Conservation (phyloP, 1,140 invertebrate species). For the Heliothis subflexa region DNA sequence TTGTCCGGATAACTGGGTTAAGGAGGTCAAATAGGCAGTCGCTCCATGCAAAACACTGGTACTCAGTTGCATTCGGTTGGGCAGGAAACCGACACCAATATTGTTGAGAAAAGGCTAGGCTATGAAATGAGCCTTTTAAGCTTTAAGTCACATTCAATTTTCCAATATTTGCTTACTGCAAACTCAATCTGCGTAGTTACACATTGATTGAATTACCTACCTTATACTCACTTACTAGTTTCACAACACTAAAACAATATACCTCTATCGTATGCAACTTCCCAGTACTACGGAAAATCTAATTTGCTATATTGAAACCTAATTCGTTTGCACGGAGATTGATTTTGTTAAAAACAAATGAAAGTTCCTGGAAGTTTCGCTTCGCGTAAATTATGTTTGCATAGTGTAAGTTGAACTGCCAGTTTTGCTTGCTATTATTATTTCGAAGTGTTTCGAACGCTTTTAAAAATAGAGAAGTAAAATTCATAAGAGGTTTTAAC, state of each 20-base stretch:
- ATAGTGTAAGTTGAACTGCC: too few relatives aligned
- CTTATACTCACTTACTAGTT: not conserved
- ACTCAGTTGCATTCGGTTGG: too few relatives aligned
- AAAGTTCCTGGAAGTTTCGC: not conserved
- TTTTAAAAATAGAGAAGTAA: too few relatives aligned
- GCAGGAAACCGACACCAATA: too few relatives aligned
- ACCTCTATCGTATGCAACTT: not conserved
- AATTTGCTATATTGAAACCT: conserved; percentile 1
- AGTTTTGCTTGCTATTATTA: too few relatives aligned
- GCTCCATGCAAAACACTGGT: too few relatives aligned
- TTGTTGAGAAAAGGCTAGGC: too few relatives aligned
- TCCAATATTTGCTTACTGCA: not conserved
- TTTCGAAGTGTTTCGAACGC: too few relatives aligned
- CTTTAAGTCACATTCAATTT: not conserved
- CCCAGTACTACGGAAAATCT: conserved; percentile 45
- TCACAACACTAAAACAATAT: conserved; percentile 14
- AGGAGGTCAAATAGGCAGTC: too few relatives aligned
- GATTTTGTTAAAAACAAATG: conserved; percentile 14
- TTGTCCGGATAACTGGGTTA: too few relatives aligned
- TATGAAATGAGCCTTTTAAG: too few relatives aligned
- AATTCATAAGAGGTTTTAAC: too few relatives aligned
- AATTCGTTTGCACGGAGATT: conserved; percentile 9
- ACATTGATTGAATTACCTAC: conserved; percentile 14
- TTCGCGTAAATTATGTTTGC: not conserved
- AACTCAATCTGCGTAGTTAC: conserved; percentile 8